A percentile compares a stretch with the other conserved stretches of the same genome.
These are phyloP conservation scores for Serilophus lunatus DNA, from an alignment of 2,113 vertebrate species.

Conservation along the genomic window DNA sequence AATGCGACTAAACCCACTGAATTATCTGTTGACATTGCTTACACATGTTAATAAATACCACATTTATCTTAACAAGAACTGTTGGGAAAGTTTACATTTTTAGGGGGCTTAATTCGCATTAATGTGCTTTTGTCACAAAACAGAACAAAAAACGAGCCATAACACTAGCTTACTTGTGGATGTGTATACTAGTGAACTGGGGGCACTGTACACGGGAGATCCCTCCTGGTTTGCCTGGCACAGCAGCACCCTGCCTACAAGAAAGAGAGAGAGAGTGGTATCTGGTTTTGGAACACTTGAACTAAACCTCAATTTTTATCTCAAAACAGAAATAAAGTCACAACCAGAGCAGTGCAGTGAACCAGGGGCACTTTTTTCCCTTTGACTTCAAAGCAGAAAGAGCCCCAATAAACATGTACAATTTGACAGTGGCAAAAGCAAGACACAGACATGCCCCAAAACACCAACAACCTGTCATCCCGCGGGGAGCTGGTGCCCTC, in stretches of 20 bases:
- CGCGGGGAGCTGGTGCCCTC: rapidly evolving
- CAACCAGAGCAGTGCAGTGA: not conserved
- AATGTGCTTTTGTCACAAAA: constrained; percentile 64
- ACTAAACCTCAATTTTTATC: constrained; percentile 24
- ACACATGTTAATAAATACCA: not conserved
- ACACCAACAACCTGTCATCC: rapidly evolving
- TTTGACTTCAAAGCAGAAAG: not conserved
- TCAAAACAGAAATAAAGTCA: constrained; percentile 21
- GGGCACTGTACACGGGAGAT: constrained; percentile 82
- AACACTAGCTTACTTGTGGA: constrained; percentile 80
- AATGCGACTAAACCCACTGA: not conserved
- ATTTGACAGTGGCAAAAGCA: not conserved
- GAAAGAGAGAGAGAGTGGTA: constrained; percentile 72
- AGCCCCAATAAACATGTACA: not conserved
- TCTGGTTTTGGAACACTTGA: constrained; percentile 64
- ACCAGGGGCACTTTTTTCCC: not conserved
- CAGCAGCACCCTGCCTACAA: constrained; percentile 82
- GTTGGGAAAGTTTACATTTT: constrained; percentile 16
- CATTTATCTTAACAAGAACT: not conserved
- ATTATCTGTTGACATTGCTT: not conserved
- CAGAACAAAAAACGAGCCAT: constrained; percentile 51
- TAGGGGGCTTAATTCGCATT: constrained; percentile 33
- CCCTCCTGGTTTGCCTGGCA: constrained; percentile 84
- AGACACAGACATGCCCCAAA: not conserved
- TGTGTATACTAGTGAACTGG: constrained; percentile 85